phyloP scores from a whole-genome alignment of 2,113 vertebrate species.

The Tetraodon nigroviridis region DNA sequence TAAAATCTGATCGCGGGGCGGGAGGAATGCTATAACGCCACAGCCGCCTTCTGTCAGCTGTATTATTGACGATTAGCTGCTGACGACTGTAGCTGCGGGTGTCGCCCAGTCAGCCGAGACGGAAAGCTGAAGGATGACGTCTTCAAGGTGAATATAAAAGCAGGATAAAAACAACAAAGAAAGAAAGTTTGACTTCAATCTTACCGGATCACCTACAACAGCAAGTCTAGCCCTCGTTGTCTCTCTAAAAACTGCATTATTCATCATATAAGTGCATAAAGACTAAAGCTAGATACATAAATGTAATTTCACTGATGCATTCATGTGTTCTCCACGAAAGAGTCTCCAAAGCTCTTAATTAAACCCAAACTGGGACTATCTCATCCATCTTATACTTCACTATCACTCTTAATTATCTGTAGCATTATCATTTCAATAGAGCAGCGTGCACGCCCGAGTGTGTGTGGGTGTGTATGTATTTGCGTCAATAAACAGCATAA shows the following conservation, averaged over 20 bases:
- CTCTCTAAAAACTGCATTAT: slow-evolving; percentile 2
- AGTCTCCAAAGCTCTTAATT: slow-evolving; percentile 35
- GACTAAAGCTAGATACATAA: not conserved
- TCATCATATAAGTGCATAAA: not conserved
- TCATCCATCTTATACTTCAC: slow-evolving; percentile 34
- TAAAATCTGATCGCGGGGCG: no score
- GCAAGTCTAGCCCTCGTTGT: not conserved
- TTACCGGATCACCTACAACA: slow-evolving; percentile 6
- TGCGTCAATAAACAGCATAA: slow-evolving; percentile 30
- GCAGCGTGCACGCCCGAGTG: slow-evolving; percentile 15
- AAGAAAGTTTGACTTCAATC: slow-evolving; percentile 17
- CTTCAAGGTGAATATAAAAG: not conserved
- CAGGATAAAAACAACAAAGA: not conserved
- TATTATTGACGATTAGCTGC: no score
- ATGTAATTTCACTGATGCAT: not conserved
- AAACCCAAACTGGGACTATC: slow-evolving; percentile 25
- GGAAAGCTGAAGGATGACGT: not conserved
- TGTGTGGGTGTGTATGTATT: slow-evolving; percentile 20
- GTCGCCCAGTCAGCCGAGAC: not conserved
- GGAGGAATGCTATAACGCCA: no score
- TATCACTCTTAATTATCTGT: slow-evolving; percentile 48
- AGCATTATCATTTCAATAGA: slow-evolving; percentile 37
- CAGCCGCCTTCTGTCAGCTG: no score
- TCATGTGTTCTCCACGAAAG: slow-evolving; percentile 16
- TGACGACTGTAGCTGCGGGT: not conserved